Percentiles rank a stretch among this genome's conserved stretches.
phyloP scores from a whole-genome alignment of 2,797 vertebrate species.

The Myotis myotis region DNA sequence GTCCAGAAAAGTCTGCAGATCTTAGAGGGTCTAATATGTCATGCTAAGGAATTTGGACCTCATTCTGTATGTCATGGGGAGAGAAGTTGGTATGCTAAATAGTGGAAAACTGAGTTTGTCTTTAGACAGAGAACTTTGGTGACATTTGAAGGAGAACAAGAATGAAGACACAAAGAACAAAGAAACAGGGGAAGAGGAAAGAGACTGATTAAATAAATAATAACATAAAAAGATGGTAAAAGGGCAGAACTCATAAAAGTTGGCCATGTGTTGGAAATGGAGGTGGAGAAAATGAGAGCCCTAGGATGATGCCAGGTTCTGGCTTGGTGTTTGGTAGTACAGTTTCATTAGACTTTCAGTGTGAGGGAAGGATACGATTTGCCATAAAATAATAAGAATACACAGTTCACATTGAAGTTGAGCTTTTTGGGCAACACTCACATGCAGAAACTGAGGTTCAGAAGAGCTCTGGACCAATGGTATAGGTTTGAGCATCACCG shows the following conservation, averaged over 20 bases:
- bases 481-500: too few relatives aligned
- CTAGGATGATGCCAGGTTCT: not conserved
- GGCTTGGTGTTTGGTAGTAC: not conserved
- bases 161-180: not conserved
- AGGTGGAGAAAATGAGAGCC: not conserved
- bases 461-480: not conserved
- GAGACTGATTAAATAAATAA: not conserved
- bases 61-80: not conserved
- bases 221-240: not conserved
- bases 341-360: not conserved
- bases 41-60: not conserved
- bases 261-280: too few relatives aligned
- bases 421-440: not conserved
- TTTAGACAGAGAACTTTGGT: not conserved
- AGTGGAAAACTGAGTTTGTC: not conserved
- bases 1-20: not conserved
- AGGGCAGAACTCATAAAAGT: not conserved
- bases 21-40: too few relatives aligned
- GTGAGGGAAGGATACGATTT: not conserved
- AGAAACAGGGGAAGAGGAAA: not conserved
- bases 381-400: not conserved
- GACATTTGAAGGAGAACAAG: not conserved
- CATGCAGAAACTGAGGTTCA: not conserved
- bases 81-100: not conserved
- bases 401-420: not conserved